A percentile compares a stretch with the other conserved stretches of the same genome.
Conservation (phyloP, 2,797 vertebrate species). For the Arrhamphus sclerolepis region DNA sequence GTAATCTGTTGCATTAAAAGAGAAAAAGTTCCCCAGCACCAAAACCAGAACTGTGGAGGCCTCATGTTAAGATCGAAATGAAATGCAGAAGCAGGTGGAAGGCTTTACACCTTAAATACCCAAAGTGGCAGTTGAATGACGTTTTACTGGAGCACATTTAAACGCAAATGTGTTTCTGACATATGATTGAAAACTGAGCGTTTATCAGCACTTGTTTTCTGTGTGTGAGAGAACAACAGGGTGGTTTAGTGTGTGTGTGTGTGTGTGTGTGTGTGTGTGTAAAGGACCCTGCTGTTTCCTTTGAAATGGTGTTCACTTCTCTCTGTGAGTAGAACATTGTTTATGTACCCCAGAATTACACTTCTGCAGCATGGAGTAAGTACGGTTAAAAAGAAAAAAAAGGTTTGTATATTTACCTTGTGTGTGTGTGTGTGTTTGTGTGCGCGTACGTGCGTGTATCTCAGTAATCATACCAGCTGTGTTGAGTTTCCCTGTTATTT, state of each 20-base stretch:
- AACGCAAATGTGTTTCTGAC: conserved; percentile 1
- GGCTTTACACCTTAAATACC: conserved; percentile 35
- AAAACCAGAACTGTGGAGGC: no score
- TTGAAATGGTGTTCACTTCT: conserved; percentile 16
- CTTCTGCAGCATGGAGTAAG: conserved; percentile 21
- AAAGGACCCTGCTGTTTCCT: not conserved
- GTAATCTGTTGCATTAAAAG: not conserved
- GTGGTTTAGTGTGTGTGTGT: not conserved
- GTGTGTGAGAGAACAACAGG: not conserved
- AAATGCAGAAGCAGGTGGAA: conserved; percentile 46
- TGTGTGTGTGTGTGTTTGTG: no score
- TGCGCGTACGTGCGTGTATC: conserved; percentile 8
- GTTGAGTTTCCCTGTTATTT: conserved; percentile 40
- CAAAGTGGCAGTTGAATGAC: no score
- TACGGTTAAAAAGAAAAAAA: no score
- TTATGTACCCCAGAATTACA: conserved; percentile 1
- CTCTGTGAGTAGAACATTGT: not conserved
- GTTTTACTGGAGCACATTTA: not conserved
- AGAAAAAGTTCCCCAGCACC: no score
- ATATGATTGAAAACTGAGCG: conserved; percentile 6
- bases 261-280: not conserved
- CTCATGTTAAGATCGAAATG: no score
- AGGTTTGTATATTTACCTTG: conserved; percentile 8
- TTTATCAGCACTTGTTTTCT: not conserved
- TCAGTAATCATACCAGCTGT: conserved; percentile 40